Evolutionary conservation across 2,113 vertebrate genomes (phyloP), one percentile per base, ranked within the genome.

Genomic region (Galemys pyrenaicus): DNA sequence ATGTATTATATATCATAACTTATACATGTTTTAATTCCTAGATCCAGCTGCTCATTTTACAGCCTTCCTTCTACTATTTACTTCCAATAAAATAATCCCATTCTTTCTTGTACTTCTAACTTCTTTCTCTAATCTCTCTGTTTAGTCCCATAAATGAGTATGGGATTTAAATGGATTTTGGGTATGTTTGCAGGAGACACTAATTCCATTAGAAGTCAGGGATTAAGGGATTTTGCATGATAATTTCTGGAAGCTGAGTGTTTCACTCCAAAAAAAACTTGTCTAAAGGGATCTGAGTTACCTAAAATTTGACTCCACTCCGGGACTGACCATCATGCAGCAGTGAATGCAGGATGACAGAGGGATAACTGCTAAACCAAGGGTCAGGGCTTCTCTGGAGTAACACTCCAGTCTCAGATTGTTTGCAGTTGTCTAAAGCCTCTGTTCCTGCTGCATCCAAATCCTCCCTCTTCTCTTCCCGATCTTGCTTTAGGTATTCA

Each of bases 251-350:
- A 16, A 82, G 4, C 19, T 54, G 8, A 44, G n/a, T 32, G 0
- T 2, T 51, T 89, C 3, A 0, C 28, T 15, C 5, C 4, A 17
- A 49, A 86, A 64, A 51, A 6, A 1, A 26, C 86, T 70, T 93
- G 10, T 15, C 3, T 58, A 19, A 79, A 62, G 65, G 9, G 9
- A 64, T 0, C 0, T 58, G 51, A 58, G 22, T 0, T 17, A 10
- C 13, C 0, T 28, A 58, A 19, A 2, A 41, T 37, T 46, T 82
- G 9, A 24, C 2, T 20, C 28, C 6, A 20, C 41, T 10, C 7
- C 0, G 13, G n/a, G 7, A 77, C 8, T n/a, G 11, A 3, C 6
- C 41, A 32, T 4, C 1, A 16, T 30, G 41, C 16, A 60, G 0
- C 5, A 9, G 26, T 13, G 30, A 44, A 65, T 62, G 3, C 12